Conservation (phyloP, 2,888 invertebrate genomes). For the Nowickia ferox region DNA sequence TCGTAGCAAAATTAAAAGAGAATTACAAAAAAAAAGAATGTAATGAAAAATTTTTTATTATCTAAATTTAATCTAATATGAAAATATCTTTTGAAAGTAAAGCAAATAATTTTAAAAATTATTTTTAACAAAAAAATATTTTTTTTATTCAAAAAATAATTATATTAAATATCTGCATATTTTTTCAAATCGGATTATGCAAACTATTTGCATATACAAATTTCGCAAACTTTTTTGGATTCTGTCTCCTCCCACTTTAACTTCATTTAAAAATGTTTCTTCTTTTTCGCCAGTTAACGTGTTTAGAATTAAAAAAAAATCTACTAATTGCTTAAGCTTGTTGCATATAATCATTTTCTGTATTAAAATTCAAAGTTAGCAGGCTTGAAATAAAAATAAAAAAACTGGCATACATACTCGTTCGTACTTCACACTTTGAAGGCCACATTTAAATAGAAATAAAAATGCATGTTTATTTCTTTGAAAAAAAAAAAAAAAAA, state of each 20-base stretch:
- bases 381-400: constrained; percentile 43
- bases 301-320: constrained; percentile 56
- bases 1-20: too few species aligned
- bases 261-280: not conserved
- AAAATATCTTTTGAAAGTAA: too few species aligned
- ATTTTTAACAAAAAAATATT: too few species aligned
- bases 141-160: too few species aligned
- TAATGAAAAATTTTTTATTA: too few species aligned
- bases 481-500: constrained; percentile 6
- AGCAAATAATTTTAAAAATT: too few species aligned
- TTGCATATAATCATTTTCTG: constrained; percentile 54
- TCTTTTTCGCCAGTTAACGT: constrained; percentile 51
- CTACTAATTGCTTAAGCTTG: constrained; percentile 42
- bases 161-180: not conserved
- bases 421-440: constrained; percentile 52
- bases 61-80: too few species aligned
- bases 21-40: too few species aligned
- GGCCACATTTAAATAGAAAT: constrained; percentile 47
- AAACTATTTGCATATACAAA: not conserved
- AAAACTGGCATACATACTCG: constrained; percentile 9
- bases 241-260: constrained; percentile 30
- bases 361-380: constrained; percentile 62
- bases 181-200: not conserved
- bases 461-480: constrained; percentile 13
- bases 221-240: not conserved